Evolutionary conservation across 2,113 vertebrate genomes (phyloP).

Genomic region (Cephalopterus ornatus): DNA sequence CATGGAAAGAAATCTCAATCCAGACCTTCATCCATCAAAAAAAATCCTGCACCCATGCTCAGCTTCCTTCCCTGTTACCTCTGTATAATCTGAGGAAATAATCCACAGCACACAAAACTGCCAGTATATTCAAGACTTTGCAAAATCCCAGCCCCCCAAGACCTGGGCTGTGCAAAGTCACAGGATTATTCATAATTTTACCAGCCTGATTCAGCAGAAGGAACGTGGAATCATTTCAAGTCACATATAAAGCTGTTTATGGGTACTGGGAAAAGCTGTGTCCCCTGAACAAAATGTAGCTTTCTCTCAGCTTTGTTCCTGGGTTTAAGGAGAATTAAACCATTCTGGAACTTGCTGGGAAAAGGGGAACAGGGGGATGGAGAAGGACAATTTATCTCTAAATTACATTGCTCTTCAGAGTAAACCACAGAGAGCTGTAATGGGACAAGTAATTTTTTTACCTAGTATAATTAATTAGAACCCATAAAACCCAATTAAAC

Average conservation of each 20-base stretch:
- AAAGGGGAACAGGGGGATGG: neutral
- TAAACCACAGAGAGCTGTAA: conserved; percentile 66
- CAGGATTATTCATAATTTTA: conserved; percentile 6
- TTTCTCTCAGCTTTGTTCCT: neutral
- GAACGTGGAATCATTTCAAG: neutral
- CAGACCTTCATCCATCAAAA: neutral
- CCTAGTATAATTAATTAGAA: conserved; percentile 68
- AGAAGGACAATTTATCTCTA: conserved; percentile 53
- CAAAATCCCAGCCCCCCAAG: neutral
- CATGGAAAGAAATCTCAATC: neutral
- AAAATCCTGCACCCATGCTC: neutral
- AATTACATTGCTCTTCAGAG: conserved; percentile 62
- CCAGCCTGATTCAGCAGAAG: conserved; percentile 19
- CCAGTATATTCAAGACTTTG: neutral
- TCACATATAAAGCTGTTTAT: neutral
- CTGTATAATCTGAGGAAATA: neutral
- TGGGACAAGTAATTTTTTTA: conserved; percentile 67
- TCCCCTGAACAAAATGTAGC: neutral
- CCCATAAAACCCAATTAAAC: conserved; percentile 73
- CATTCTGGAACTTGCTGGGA: neutral
- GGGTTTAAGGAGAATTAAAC: conserved; percentile 17
- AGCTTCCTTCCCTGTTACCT: neutral
- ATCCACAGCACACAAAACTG: neutral
- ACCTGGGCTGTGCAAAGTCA: neutral
- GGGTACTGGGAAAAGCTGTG: neutral